Base-by-base conservation (phyloP, 1,140 invertebrate genomes). In the Popillia japonica region DNA sequence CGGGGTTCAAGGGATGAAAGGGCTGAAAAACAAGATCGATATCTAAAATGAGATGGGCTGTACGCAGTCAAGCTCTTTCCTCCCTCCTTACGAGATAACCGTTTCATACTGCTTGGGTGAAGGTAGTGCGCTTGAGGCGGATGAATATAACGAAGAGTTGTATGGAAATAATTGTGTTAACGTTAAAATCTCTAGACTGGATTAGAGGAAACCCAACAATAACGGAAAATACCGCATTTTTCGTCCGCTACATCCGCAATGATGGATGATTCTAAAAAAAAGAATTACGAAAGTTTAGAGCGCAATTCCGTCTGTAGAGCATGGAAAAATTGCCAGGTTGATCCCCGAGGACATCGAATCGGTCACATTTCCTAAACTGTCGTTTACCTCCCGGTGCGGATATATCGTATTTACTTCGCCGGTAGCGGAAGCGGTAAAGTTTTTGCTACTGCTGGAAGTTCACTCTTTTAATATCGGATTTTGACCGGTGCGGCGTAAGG, bases 21-120 rank as follows among this genome's bases (percentile, higher is more conserved):
- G 48, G 48, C n/a, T 6, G n/a, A 55, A 55, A 55, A 55, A 17
- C 48, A 17, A 55, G 48, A 55, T 55, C 48, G 48, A 55, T 55
- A 55, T 55, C 48, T 55, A 55, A 55, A 55, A 55, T 55, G 48
- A 55, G 48, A 55, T 17, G 42, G 42, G 42, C 2, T 14, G 42
- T 44, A 44, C 27, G 14, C 14, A 44, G 14, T 9, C 9, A 44
- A 44, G 42, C 42, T 44, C 27, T 44, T 7, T 44, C 8, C 2
- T 7, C 9, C 8, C 14, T 44, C 42, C 14, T 8, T 10, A 4
- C 2, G 42, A 44, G 42, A 44, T 44, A 10, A 44, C 14, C 6
- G 41, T 6, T 42, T 42, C 10, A 6, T 10, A 6, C 41, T 42
- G 6, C 10, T 42, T 3, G 41, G 0, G 14, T 42, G 8, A 42